These are phyloP conservation scores for Timema podura DNA, from an alignment of 2,888 invertebrate species.

Conservation along the genomic window DNA sequence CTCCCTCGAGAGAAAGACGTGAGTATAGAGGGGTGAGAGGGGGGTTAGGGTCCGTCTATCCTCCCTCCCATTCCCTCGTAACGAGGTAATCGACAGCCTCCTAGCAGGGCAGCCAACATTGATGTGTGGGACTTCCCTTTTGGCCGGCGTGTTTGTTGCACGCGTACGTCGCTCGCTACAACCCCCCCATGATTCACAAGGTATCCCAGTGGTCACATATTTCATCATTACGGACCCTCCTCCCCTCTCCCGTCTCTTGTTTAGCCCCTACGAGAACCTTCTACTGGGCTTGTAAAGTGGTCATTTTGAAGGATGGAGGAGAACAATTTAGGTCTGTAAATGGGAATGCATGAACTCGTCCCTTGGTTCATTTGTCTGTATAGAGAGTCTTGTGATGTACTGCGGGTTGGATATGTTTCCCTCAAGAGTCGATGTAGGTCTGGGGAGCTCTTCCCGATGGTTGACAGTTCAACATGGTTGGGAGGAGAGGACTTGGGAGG, in stretches of 20 bases:
- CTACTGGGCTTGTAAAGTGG: constrained; percentile 44
- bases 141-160: constrained; percentile 44
- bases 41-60: constrained; percentile 2
- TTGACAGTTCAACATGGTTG: no score
- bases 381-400: no score
- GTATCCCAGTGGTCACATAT: constrained; percentile 48
- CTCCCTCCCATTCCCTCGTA: constrained; percentile 5
- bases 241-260: neutral
- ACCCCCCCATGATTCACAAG: constrained; percentile 31
- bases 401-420: no score
- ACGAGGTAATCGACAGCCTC: constrained; percentile 30
- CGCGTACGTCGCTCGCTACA: no score
- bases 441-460: no score
- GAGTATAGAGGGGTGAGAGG: constrained; percentile 10
- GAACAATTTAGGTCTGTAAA: constrained; percentile 31
- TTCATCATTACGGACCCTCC: constrained; percentile 48
- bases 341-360: constrained; percentile 32
- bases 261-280: no score
- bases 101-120: constrained; percentile 23
- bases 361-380: constrained; percentile 31
- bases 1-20: neutral
- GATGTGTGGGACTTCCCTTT: constrained; percentile 34
- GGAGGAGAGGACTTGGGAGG: no score
- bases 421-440: no score
- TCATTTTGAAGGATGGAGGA: constrained; percentile 44